phyloP scores from a whole-genome alignment of 2,888 invertebrate genomes.

The Pediacus dermestoides region DNA sequence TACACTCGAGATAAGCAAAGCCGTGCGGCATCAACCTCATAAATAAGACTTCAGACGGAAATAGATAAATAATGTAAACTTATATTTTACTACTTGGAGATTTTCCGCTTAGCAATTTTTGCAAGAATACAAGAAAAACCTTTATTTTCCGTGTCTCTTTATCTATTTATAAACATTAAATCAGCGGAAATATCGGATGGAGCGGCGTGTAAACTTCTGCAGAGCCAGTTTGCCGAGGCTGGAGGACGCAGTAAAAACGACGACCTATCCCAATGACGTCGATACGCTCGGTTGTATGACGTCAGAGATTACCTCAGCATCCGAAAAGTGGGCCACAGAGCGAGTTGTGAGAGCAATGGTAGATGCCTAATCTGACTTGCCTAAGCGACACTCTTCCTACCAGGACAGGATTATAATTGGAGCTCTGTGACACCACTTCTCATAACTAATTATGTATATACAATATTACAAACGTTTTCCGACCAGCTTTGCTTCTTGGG shows the following conservation, averaged over 20 bases:
- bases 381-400: background rate
- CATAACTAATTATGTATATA: constrained; percentile 2
- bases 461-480: background rate
- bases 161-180: constrained; percentile 2
- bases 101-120: background rate
- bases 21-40: too few species aligned
- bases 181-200: constrained; percentile 1
- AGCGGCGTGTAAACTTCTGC: background rate
- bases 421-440: background rate
- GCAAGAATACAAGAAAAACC: background rate
- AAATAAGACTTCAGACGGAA: too few species aligned
- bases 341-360: constrained; percentile 6
- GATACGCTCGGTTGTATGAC: constrained; percentile 19
- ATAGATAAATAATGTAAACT: too few species aligned
- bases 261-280: constrained; percentile 27
- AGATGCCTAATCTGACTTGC: background rate
- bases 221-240: background rate
- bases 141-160: constrained; percentile 3
- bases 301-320: constrained; percentile 18
- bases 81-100: too few species aligned
- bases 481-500: too few species aligned
- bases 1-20: too few species aligned
- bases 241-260: constrained; percentile 5
- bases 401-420: background rate
- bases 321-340: constrained; percentile 20